Evolutionary conservation across 1,140 invertebrate species (phyloP).

Genomic region (Drosophila auraria): DNA sequence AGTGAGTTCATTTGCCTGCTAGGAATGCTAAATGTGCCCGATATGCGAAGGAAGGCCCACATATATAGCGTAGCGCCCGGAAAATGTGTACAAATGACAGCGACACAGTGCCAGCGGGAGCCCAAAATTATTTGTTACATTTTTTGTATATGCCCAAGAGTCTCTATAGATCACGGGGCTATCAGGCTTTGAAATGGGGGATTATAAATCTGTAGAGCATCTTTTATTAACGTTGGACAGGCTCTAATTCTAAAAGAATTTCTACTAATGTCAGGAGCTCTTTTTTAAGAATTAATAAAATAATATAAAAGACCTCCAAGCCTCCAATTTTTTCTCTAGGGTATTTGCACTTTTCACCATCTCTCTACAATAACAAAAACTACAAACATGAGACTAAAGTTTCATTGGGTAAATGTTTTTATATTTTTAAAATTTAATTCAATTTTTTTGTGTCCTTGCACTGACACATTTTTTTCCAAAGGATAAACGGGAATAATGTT

Average conservation of each 20-base stretch:
- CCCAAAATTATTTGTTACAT: constrained; percentile 3
- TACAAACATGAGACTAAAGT: constrained; percentile 5
- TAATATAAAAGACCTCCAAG: not conserved
- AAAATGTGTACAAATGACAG: constrained; percentile 2
- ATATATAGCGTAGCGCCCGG: not conserved
- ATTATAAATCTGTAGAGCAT: not conserved
- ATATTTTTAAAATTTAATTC: constrained; percentile 61
- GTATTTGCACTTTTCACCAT: not conserved
- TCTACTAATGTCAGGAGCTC: too few species aligned
- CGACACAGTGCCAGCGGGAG: not conserved
- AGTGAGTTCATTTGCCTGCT: constrained; percentile 80
- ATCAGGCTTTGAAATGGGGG: not conserved
- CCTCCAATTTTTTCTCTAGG: too few species aligned
- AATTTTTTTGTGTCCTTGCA: constrained; percentile 16
- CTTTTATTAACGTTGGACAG: too few species aligned
- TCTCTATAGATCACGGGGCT: not conserved
- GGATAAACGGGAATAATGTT: constrained; percentile 35
- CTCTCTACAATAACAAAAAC: not conserved
- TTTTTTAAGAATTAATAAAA: not conserved
- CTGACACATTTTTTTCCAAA: constrained; percentile 1
- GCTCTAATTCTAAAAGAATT: not conserved
- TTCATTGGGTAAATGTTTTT: constrained; percentile 42
- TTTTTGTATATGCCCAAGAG: not conserved
- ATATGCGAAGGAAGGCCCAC: not conserved
- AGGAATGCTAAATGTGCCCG: constrained; percentile 62